These are phyloP conservation scores for Paraescarpia echinospica DNA, from an alignment of 1,140 invertebrate species.

Conservation along the genomic window DNA sequence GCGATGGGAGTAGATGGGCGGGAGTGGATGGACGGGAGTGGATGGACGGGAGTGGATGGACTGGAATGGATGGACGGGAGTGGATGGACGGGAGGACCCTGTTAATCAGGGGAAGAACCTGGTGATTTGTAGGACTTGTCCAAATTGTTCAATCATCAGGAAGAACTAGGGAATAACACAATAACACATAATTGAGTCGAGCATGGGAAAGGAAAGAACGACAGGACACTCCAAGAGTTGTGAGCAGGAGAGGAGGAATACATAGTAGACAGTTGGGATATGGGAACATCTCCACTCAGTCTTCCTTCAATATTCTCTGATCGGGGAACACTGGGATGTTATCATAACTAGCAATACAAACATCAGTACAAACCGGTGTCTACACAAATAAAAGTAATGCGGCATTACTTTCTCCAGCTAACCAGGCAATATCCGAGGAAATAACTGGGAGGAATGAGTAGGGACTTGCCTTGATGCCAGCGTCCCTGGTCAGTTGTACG, in stretches of 20 bases:
- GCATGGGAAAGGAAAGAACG: too few species aligned
- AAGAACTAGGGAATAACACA: too few species aligned
- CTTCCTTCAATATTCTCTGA: neutral
- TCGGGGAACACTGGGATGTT: neutral
- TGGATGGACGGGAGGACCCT: too few species aligned
- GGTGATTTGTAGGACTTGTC: neutral
- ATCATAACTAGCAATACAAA: neutral
- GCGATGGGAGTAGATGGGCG: too few species aligned
- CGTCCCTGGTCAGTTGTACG: slow-evolving; percentile 48
- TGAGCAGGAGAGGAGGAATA: too few species aligned
- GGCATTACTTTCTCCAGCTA: neutral
- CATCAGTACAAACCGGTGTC: neutral
- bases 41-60: too few species aligned
- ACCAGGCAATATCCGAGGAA: too few species aligned
- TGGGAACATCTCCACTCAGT: neutral
- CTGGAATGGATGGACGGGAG: too few species aligned
- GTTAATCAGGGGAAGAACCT: too few species aligned
- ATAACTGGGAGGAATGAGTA: neutral
- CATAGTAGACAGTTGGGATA: neutral
- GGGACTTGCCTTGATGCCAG: slow-evolving; percentile 49
- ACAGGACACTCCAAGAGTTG: too few species aligned
- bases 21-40: too few species aligned
- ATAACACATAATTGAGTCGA: too few species aligned
- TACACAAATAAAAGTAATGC: neutral
- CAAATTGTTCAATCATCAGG: neutral